These are phyloP conservation scores for Scotopteryx bipunctaria DNA, from an alignment of 2,888 invertebrate genomes.

Conservation along the genomic window DNA sequence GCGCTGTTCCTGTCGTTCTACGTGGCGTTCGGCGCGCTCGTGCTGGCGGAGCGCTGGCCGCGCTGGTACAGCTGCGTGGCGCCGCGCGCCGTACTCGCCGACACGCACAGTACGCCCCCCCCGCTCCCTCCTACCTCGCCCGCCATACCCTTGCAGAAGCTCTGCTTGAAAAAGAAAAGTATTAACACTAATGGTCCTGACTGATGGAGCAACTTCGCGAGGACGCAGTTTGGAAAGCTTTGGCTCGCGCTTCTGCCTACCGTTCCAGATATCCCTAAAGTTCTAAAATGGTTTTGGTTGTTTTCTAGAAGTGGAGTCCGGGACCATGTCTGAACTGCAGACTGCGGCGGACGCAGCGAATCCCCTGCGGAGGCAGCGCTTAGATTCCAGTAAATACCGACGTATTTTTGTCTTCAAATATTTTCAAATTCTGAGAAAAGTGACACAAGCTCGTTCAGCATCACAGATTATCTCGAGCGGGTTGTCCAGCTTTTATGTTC, in stretches of 20 bases:
- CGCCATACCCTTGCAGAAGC: too few relatives aligned
- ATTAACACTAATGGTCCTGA: too few relatives aligned
- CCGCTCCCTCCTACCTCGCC: too few relatives aligned
- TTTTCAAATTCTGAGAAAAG: neutral
- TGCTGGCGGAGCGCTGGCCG: slow-evolving; percentile 67
- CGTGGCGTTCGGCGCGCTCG: slow-evolving; percentile 57
- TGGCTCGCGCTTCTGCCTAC: neutral
- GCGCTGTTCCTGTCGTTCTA: slow-evolving; percentile 63
- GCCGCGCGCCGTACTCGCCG: slow-evolving; percentile 60
- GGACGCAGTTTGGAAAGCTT: neutral
- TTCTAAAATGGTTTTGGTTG: neutral
- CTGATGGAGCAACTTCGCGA: too few relatives aligned
- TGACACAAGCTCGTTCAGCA: too few relatives aligned
- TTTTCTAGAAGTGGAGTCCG: slow-evolving; percentile 30
- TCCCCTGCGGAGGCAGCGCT: slow-evolving; percentile 41
- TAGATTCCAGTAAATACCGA: slow-evolving; percentile 50
- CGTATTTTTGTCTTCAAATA: neutral
- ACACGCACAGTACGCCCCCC: slow-evolving; percentile 26
- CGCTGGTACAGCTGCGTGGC: slow-evolving; percentile 50
- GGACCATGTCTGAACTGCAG: slow-evolving; percentile 35
- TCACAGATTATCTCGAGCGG: too few relatives aligned
- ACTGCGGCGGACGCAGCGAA: slow-evolving; percentile 22
- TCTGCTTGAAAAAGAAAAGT: too few relatives aligned
- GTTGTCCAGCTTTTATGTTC: neutral
- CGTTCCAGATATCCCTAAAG: neutral